Evolutionary conservation across 2,888 invertebrate genomes (phyloP).

Genomic region (Nomada flava): DNA sequence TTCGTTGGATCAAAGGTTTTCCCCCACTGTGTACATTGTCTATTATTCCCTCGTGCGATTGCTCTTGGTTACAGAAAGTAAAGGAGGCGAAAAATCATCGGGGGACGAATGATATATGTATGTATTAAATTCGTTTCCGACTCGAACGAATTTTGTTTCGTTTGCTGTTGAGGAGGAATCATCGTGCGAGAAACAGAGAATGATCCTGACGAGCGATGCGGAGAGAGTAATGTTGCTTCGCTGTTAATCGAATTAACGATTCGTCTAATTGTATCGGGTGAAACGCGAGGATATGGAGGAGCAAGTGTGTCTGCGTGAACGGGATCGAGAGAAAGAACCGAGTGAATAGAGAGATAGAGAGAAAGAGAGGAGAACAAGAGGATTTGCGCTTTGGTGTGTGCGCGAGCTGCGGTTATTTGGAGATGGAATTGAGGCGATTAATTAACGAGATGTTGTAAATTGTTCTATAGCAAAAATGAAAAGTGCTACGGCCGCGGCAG

Average conservation of each 20-base stretch:
- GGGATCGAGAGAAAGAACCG: constrained; percentile 21
- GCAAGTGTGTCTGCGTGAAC: constrained; percentile 34
- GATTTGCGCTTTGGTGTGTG: constrained; percentile 52
- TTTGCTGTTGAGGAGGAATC: constrained; percentile 58
- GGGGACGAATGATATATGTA: background rate
- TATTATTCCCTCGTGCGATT: constrained; percentile 59
- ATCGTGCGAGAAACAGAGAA: constrained; percentile 26
- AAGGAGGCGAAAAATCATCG: constrained; percentile 10
- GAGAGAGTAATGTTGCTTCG: constrained; percentile 57
- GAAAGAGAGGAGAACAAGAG: constrained; percentile 27
- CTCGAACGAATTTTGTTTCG: constrained; percentile 64
- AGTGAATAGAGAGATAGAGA: constrained; percentile 14
- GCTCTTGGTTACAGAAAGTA: constrained; percentile 33
- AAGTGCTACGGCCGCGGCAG: constrained; percentile 75
- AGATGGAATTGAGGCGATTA: constrained; percentile 77
- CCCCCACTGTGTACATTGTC: constrained; percentile 61
- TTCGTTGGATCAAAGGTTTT: constrained; percentile 80
- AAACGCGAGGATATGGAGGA: constrained; percentile 28
- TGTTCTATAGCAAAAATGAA: constrained; percentile 78
- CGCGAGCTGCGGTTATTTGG: constrained; percentile 62
- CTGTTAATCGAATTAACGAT: constrained; percentile 61
- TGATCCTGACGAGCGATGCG: constrained; percentile 1
- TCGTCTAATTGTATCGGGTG: constrained; percentile 69
- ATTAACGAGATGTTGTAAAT: constrained; percentile 78
- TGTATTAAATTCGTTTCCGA: constrained; percentile 56